phyloP scores from a whole-genome alignment of 2,797 vertebrate species.

The Moxostoma hubbsi region DNA sequence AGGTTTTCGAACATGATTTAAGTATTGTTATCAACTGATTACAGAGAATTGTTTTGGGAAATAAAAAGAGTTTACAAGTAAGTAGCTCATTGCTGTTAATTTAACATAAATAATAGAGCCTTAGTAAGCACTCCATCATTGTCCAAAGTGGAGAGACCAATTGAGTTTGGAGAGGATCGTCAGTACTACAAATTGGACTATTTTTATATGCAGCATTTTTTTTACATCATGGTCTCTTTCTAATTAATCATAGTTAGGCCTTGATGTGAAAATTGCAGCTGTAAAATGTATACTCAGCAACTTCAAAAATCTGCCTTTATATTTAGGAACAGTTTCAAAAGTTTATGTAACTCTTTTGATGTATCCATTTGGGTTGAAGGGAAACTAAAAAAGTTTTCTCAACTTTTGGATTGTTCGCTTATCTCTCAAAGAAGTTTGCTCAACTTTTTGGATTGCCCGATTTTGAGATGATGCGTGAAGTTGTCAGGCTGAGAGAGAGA shows the following conservation, averaged over 20 bases:
- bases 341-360: conserved; percentile 4
- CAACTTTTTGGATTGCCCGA: conserved; percentile 11
- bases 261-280: conserved; percentile 61
- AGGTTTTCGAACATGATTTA: not conserved
- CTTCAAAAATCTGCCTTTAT: conserved; percentile 10
- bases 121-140: not conserved
- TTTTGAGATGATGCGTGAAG: not conserved
- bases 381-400: conserved; percentile 38
- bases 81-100: no score
- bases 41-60: no score
- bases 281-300: conserved; percentile 25
- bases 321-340: not conserved
- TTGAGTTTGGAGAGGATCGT: not conserved
- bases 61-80: no score
- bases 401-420: no score
- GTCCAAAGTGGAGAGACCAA: not conserved
- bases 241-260: conserved; percentile 59
- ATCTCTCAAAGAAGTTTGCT: not conserved
- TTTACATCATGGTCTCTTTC: conserved; percentile 23
- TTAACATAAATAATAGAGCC: no score
- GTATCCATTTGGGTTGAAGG: conserved; percentile 9
- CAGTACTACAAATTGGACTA: conserved; percentile 3
- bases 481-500: not conserved
- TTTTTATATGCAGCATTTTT: conserved; percentile 49
- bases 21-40: not conserved